phyloP scores from a whole-genome alignment of 2,113 vertebrate species.

The Notechis scutatus region DNA sequence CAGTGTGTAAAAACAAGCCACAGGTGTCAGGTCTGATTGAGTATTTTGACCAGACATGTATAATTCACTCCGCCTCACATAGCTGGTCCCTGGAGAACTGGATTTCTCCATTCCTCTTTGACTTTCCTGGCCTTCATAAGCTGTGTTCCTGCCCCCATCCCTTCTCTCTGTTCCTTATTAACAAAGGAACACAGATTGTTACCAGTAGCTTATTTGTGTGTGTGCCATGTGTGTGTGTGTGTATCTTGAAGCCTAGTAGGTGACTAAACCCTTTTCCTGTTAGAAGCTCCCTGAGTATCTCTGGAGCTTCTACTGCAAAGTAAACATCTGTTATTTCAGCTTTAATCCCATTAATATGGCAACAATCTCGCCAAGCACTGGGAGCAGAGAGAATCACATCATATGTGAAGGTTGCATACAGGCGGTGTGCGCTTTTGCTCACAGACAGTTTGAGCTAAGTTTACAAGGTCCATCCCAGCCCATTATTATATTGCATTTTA shows the following conservation, averaged over 20 bases:
- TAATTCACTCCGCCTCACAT: not conserved
- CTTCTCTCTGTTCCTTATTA: not conserved
- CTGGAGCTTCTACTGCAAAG: constrained; percentile 37
- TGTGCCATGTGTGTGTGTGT: not conserved
- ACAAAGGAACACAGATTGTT: constrained; percentile 15
- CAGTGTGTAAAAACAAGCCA: not conserved
- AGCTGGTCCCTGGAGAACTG: not conserved
- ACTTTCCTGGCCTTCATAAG: not conserved
- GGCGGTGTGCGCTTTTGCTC: not conserved
- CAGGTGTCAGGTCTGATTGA: not conserved
- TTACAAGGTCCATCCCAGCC: not conserved
- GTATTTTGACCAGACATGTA: not conserved
- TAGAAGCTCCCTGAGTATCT: constrained; percentile 44
- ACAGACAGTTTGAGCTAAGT: not conserved
- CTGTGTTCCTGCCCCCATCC: not conserved
- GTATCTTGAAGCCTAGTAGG: constrained; percentile 15
- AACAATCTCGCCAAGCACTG: constrained; percentile 15
- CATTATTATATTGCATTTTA: not conserved
- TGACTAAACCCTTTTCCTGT: constrained; percentile 12
- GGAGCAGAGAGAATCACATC: constrained; percentile 17
- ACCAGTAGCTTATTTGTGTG: not conserved
- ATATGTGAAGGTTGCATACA: not conserved
- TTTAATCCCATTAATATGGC: constrained; percentile 37
- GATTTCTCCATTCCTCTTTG: not conserved
- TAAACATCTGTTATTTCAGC: constrained; percentile 29